Base-by-base conservation (phyloP, 2,113 vertebrate species). In the Rhabdornis inornatus region DNA sequence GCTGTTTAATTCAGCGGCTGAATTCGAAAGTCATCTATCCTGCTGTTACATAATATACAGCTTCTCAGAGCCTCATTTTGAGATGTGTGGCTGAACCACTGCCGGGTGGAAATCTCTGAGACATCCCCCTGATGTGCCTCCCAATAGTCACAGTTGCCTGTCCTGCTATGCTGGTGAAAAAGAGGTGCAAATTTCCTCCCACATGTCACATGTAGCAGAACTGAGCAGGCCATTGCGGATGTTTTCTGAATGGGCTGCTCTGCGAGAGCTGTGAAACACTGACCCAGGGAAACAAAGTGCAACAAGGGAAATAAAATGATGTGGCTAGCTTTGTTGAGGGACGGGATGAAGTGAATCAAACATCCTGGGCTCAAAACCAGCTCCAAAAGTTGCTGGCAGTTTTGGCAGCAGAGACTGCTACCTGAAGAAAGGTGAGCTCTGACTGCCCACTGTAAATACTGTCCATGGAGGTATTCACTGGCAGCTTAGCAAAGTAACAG, bases 351-450 rank as follows among this genome's bases (percentile, higher is more conserved):
- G 24, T 1, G 2, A 63, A 68, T 44, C 10, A 35, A 47, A 40
- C 16, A 23, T 33, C 44, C 4, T 5, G 1, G 28, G 7, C 33
- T 30, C 2, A 56, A 84, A 78, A 79, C 8, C 30, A 27, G 7
- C 27, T 59, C 50, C 56, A 65, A 40, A 75, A 45, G 30, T 13
- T 42, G 42, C 31, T 17, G 23, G 17, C 0, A 3, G 21, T 55
- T 90, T 81, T 81, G 59, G 23, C 14, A 59, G 37, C 19, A 63
- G n/a, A 78, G 31, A n/a, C 10, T 70, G 24, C 24, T 42, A 7
- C 0, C 0, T 17, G 39, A 53, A 35, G 60, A 44, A 31, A 40
- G 22, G 65, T 0, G 1, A 71, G 27, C 2, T 0, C 35, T 66
- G 12, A 75, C 39, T 66, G 22, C 14, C n/a, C 42, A 4, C 37